A percentile compares a stretch with the other conserved stretches of the same genome.
These are phyloP conservation scores for Poeciliopsis gracilis DNA, from an alignment of 2,797 vertebrate species.

Conservation along the genomic window DNA sequence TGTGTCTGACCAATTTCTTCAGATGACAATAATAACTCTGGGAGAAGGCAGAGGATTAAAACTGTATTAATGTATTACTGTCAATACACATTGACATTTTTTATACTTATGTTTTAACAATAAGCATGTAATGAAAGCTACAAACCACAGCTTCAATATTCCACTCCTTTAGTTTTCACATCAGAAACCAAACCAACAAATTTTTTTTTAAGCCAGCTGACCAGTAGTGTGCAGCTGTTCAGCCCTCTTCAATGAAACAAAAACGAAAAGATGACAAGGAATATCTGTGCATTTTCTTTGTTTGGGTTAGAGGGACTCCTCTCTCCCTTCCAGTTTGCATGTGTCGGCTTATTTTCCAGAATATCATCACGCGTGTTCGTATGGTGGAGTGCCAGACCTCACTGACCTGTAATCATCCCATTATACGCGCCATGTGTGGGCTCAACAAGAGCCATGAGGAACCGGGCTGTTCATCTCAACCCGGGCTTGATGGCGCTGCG, in stretches of 20 bases:
- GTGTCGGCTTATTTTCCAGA: conserved; percentile 20
- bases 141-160: too few species aligned
- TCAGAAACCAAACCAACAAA: neutral
- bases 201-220: neutral
- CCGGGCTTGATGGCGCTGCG: neutral
- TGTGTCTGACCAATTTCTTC: too few species aligned
- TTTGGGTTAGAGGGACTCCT: neutral
- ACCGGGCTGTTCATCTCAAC: neutral
- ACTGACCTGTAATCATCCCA: conserved; percentile 43
- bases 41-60: too few species aligned
- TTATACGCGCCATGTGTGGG: conserved; percentile 29
- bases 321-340: conserved; percentile 3
- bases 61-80: too few species aligned
- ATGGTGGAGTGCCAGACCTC: neutral
- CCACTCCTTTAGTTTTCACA: neutral
- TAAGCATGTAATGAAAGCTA: too few species aligned
- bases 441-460: neutral
- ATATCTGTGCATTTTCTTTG: neutral
- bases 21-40: too few species aligned
- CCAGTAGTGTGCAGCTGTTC: neutral
- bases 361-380: conserved; percentile 14
- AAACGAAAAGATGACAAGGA: neutral
- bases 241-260: neutral
- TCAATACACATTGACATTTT: too few species aligned
- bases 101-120: too few species aligned